Evolutionary conservation across 2,113 vertebrate genomes (phyloP), one percentile per base, ranked within the genome.

Genomic region (Aphyosemion australe): DNA sequence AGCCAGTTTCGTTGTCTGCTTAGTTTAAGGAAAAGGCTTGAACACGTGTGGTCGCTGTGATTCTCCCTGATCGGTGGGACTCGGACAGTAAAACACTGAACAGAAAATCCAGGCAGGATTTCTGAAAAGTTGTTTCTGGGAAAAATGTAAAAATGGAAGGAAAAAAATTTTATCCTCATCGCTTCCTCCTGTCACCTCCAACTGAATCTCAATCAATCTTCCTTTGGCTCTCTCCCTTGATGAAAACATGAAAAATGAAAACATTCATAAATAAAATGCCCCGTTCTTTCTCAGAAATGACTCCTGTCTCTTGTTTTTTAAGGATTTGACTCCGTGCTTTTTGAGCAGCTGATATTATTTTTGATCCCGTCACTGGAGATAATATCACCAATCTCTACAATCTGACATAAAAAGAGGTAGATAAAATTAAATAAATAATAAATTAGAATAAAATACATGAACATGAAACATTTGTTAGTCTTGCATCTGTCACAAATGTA

Each of bases 231-330:
- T 95, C 94, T 96, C 93, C 86, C 95, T 96, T 95, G n/a, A 15
- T 53, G 93, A 95, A 93, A 96, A 95, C 92, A 94, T 95, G 96
- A 94, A 2, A 92, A 96, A 96, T 94, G 95, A 96, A 86, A 96
- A 87, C 69, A 79, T 61, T 79, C 64, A 70, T 80, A 50, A 89
- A 88, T 88, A 87, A 90, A 88, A 82, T 55, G 67, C 60, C 83
- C 72, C 84, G 75, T 68, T 83, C 68, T 87, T 88, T 88, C 82
- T 89, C 87, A 85, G 12, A 75, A 12, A 0, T 2, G 45, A 55
- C 57, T 78, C 37, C 0, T 16, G 72, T 72, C 39, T 68, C 16
- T 65, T n/a, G n/a, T n/a, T 65, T 56, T 14, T 19, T 2, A 12
- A 26, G 26, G 26, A 26, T 26, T 26, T 26, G 21, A 2, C 21